Base-by-base conservation (phyloP, 2,113 vertebrate genomes). In the Athene cunicularia region DNA sequence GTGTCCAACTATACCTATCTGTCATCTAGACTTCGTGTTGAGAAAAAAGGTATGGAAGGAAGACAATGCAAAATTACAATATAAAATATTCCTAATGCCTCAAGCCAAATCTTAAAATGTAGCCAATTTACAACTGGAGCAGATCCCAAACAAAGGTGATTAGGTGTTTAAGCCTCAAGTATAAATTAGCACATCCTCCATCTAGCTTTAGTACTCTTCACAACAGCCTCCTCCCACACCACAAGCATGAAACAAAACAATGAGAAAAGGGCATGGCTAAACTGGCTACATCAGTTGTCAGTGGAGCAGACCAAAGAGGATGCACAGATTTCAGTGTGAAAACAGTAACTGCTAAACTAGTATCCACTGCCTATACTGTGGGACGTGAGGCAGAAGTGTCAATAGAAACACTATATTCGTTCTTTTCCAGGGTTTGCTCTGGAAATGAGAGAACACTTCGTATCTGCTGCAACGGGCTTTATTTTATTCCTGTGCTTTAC, bases 311-410 rank as follows among this genome's bases (percentile, higher is more conserved):
- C 27, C n/a, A 59, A 80, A 71, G 56, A 18, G 21, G 52, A 58
- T 20, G 19, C 27, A 67, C 1, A 43, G 55, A 53, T 39, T 66
- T 58, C 33, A 20, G 37, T 16, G 23, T 2, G 32, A 39, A 85
- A 91, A 84, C 18, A 15, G 37, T 30, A 81, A 73, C 26, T 62
- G 24, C 14, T 35, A 26, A 62, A 52, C 24, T n/a, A 64, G 56
- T 11, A 28, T 33, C 12, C 47, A 45, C n/a, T 35, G 56, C 30
- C 32, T 33, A 13, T 16, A 27, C 23, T 0, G 0, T 20, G 23
- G 13, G 33, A 79, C 4, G 1, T 2, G 20, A 72, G 41, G 32
- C 66, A 86, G 33, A 80, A 80, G 26, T 47, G 28, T 72, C 32
- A 75, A 27, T 3, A 16, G 58, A 56, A 77, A 80, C 22, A 3